These are phyloP conservation scores for Bos taurus DNA, from an alignment of 2,113 vertebrate genomes.

Conservation along the genomic window DNA sequence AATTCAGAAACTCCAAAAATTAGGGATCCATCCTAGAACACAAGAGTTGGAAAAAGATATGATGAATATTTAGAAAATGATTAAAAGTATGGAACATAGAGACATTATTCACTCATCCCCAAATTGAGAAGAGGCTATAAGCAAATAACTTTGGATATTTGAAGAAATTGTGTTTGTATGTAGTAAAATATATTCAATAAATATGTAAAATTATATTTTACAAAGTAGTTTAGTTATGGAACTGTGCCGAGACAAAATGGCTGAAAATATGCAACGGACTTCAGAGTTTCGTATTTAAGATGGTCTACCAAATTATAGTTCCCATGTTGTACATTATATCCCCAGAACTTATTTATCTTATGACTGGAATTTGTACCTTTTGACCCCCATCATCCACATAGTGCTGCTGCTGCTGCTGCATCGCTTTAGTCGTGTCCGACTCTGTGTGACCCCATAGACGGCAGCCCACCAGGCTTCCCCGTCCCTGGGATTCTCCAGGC, in stretches of 20 bases:
- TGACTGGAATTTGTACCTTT: not conserved
- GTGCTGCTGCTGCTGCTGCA: too few relatives aligned
- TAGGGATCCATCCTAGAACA: not conserved
- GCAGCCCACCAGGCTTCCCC: too few relatives aligned
- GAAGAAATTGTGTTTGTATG: not conserved
- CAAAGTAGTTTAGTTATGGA: not conserved
- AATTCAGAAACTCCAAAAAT: not conserved
- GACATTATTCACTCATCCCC: not conserved
- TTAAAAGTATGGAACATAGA: not conserved
- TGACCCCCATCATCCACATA: not conserved
- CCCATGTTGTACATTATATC: not conserved
- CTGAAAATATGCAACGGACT: not conserved
- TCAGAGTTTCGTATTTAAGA: not conserved
- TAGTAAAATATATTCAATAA: not conserved
- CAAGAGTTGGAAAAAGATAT: not conserved
- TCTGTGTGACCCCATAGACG: too few relatives aligned
- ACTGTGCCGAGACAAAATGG: not conserved
- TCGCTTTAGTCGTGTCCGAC: too few relatives aligned
- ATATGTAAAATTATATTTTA: not conserved
- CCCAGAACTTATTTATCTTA: not conserved
- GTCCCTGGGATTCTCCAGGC: too few relatives aligned
- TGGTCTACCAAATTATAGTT: not conserved
- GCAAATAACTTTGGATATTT: not conserved
- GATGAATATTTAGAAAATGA: not conserved
- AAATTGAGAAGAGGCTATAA: not conserved